Conservation (phyloP, 2,888 invertebrate genomes). For the Caprella mutica region DNA sequence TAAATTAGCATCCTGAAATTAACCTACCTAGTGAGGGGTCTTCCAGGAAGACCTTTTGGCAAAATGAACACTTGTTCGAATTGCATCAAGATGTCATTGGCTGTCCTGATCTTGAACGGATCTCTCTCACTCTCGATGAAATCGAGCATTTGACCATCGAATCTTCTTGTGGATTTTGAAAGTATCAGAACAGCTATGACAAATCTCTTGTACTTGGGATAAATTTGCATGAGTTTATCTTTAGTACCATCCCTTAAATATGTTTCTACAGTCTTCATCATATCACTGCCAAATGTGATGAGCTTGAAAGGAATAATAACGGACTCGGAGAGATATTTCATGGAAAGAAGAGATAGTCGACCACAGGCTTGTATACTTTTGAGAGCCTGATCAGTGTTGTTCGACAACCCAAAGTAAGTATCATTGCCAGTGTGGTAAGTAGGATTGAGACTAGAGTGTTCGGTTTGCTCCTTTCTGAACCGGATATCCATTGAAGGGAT, state of each 20-base stretch:
- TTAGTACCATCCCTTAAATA: neutral
- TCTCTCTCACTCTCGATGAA: too few relatives aligned
- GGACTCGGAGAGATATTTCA: too few relatives aligned
- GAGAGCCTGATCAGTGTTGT: conserved; percentile 39
- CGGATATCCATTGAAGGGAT: conserved; percentile 40
- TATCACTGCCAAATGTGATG: neutral
- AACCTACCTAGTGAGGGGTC: conserved; percentile 18
- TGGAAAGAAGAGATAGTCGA: too few relatives aligned
- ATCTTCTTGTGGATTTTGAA: neutral
- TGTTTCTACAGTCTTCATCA: neutral
- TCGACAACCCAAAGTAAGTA: conserved; percentile 39
- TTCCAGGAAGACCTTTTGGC: conserved; percentile 26
- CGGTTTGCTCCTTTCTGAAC: conserved; percentile 37
- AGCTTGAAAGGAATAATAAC: neutral
- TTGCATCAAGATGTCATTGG: conserved; percentile 33
- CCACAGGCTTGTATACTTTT: neutral
- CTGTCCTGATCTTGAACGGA: conserved; percentile 7
- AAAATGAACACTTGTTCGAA: conserved; percentile 28
- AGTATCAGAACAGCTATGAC: neutral
- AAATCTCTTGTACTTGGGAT: conserved; percentile 17
- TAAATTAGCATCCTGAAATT: too few relatives aligned
- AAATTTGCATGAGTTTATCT: conserved; percentile 7
- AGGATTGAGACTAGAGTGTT: conserved; percentile 36
- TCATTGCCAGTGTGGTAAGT: conserved; percentile 41
- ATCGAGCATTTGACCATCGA: too few relatives aligned